Evolutionary conservation across 2,888 invertebrate species (phyloP), one percentile per base, ranked within the genome.

Genomic region (Amphipoea lucens): DNA sequence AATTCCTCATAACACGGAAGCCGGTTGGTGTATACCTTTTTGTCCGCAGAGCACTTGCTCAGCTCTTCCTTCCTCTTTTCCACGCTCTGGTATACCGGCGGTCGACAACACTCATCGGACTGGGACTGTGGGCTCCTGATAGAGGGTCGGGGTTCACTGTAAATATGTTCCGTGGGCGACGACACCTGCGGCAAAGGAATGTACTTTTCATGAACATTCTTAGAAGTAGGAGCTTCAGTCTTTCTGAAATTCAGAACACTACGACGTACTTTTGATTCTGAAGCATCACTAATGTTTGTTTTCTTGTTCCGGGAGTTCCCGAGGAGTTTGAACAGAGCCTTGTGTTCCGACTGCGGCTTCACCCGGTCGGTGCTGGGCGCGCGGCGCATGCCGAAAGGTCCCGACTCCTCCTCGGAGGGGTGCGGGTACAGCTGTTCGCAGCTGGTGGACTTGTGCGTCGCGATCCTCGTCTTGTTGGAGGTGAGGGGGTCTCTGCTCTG

Each of bases 361-460:
- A 97, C 94, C 69, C 97, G 94, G 83, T 97, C 97, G 6, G 96
- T 95, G 90, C 97, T 97, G n/a, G 97, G 97, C 1, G 97, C 96
- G 79, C 95, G 93, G 20, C 96, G 95, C 93, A 97, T 95, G 12
- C 94, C 95, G 84, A 94, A 96, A 20, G 95, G 93, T 11, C 94
- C 95, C 9, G 92, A 85, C 36, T 96, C 96, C 36, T 96, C 96
- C 67, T 95, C 95, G 2, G 93, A 91, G 45, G 92, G 90, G 80
- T 95, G 94, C 45, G 97, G 96, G 84, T 96, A 97, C 63, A 97
- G 92, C 90, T 97, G 97, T 79, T 97, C 97, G 83, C 97, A 97
- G 91, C 97, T 97, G 40, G 96, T 97, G 14, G 97, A 97, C 88
- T 96, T 96, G 84, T 96, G 95, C 3, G 96, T 93, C 12, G 94